Evolutionary conservation across 2,888 invertebrate genomes (phyloP).

Genomic region (Drosophila emarginata): DNA sequence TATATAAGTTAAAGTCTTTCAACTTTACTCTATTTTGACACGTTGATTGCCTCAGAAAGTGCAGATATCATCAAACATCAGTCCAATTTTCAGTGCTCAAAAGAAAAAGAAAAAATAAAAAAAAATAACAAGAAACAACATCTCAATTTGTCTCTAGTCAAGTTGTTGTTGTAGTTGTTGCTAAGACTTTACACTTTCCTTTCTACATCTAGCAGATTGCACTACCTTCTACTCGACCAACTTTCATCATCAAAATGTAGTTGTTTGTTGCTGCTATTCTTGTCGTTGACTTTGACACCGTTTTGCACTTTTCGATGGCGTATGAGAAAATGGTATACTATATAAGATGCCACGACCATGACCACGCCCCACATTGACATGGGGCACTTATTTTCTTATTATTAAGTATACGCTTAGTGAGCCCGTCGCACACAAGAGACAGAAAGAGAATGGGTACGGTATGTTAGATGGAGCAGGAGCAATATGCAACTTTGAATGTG

Average conservation of each 20-base stretch:
- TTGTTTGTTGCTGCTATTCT: constrained; percentile 27
- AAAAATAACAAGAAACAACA: constrained; percentile 36
- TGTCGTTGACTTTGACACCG: constrained; percentile 70
- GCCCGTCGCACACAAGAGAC: constrained; percentile 17
- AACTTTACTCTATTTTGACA: neutral
- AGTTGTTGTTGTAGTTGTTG: constrained; percentile 32
- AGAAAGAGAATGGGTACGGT: neutral
- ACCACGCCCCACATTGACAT: constrained; percentile 54
- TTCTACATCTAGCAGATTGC: no score
- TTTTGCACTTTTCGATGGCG: constrained; percentile 69
- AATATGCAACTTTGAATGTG: constrained; percentile 9
- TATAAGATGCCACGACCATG: neutral
- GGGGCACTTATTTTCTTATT: constrained; percentile 73
- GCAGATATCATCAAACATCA: neutral
- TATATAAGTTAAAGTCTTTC: neutral
- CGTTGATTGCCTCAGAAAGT: neutral
- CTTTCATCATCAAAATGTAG: constrained; percentile 30
- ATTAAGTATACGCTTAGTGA: constrained; percentile 73
- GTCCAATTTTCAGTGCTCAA: neutral
- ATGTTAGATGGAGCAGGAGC: neutral
- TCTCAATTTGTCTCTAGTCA: constrained; percentile 71
- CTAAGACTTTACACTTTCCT: constrained; percentile 14
- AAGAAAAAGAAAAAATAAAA: neutral
- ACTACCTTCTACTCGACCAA: constrained; percentile 12
- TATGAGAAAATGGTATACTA: constrained; percentile 33